Base-by-base conservation (phyloP, 2,797 vertebrate genomes). In the Pseudotriccus pelzelni region DNA sequence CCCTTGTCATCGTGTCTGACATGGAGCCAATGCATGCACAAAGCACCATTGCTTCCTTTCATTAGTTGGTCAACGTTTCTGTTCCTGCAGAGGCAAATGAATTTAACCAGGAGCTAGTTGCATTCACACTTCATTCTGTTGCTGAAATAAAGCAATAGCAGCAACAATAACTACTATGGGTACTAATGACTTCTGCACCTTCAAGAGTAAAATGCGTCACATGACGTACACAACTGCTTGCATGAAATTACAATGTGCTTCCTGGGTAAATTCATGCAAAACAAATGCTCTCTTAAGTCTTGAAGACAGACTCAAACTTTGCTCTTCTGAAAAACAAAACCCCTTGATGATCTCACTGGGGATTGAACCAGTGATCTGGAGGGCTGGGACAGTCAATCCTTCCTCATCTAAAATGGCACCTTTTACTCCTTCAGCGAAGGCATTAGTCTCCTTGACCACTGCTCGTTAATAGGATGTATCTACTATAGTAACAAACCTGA, bases 171-270 rank as follows among this genome's bases (percentile, higher is more conserved):
- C 82, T 86, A 46, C 2, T 10, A 13, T 2, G 39, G 67, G 21
- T 59, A 69, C 44, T 60, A 77, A 84, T n/a, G 52, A 90, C 22
- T 85, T 15, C 22, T 37, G 70, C 59, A 84, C 23, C 52, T 90
- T 73, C 44, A 46, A 76, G 46, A 94, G 53, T n/a, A 68, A 36
- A 80, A 49, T 0, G 0, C 0, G 0, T 37, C n/a, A 22, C 49
- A 13, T 0, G 2, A 52, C 4, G 32, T 14, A 28, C 0, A 2
- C 2, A 36, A 43, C 2, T 59, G 25, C 50, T 6, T 24, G 10
- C 34, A 49, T 46, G 53, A 49, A 76, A 8, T n/a, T 0, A 0
- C 10, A 25, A 43, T 43, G 53, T 1, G 1, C 37, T 89, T 72
- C 73, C 21, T 43, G 37, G 5, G 32, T 58, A 64, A 88, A 81